Evolutionary conservation across 2,113 vertebrate genomes (phyloP).

Genomic region (Laterallus jamaicensis): DNA sequence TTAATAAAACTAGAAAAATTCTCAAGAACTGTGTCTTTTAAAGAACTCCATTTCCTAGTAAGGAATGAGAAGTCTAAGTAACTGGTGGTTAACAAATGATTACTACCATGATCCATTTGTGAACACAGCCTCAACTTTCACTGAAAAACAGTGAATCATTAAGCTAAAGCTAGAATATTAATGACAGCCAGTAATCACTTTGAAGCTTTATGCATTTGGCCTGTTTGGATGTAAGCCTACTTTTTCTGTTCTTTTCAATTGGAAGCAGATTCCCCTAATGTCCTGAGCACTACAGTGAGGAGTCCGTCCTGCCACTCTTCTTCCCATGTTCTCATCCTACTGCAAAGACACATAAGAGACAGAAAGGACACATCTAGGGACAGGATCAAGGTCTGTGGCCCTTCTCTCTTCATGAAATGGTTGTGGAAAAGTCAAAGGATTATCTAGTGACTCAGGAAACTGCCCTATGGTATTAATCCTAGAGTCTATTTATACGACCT

Average conservation of each 20-base stretch:
- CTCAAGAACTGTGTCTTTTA: not conserved
- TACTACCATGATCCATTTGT: not conserved
- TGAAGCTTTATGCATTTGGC: not conserved
- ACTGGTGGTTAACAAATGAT: accelerated
- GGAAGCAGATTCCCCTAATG: not conserved
- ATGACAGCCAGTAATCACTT: not conserved
- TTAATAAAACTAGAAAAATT: not conserved
- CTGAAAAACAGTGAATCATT: not conserved
- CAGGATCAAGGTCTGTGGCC: not conserved
- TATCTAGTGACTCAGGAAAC: not conserved
- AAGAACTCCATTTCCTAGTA: not conserved
- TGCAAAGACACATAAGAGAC: accelerated
- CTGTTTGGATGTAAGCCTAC: not conserved
- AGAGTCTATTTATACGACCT: not conserved
- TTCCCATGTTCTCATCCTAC: not conserved
- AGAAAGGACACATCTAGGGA: not conserved
- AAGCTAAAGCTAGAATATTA: not conserved
- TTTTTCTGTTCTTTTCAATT: not conserved
- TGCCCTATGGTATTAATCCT: not conserved
- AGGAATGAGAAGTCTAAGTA: not conserved
- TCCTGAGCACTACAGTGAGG: not conserved
- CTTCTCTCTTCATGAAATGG: not conserved
- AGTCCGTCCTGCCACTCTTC: not conserved
- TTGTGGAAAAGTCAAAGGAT: not conserved
- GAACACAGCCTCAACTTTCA: not conserved